Percentiles rank a stretch among this genome's conserved stretches.
Evolutionary conservation across 2,113 vertebrate species (phyloP).

Genomic region (Delphinus delphis): DNA sequence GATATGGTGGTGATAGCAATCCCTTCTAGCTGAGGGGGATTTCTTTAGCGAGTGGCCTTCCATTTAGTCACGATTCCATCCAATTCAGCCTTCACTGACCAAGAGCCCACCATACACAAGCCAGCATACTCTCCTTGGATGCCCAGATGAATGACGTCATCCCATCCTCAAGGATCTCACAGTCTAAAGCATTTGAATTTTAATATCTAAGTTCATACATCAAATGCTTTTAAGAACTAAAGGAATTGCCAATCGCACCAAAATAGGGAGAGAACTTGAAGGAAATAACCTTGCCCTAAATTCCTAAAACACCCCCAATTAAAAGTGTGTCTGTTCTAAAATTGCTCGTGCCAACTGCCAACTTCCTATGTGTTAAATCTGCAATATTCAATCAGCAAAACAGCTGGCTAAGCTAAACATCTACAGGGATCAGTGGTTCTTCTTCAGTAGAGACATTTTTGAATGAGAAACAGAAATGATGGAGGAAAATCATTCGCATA

Average conservation of each 20-base stretch:
- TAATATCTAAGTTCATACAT: neutral
- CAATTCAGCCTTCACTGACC: neutral
- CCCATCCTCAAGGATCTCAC: neutral
- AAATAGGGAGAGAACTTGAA: neutral
- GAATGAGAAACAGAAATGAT: slow-evolving; percentile 19
- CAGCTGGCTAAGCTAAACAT: slow-evolving; percentile 7
- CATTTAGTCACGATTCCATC: neutral
- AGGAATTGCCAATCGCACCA: neutral
- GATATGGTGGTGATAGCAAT: neutral
- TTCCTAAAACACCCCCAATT: neutral
- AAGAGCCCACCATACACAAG: neutral
- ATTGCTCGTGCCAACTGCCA: neutral
- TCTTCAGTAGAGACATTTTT: neutral
- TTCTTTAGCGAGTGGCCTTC: neutral
- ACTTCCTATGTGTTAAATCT: slow-evolving; percentile 7
- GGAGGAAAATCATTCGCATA: neutral
- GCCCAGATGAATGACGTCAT: neutral
- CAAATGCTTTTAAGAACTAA: neutral
- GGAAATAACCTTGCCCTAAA: neutral
- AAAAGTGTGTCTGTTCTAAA: slow-evolving; percentile 33
- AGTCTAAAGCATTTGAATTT: neutral
- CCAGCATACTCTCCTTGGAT: neutral
- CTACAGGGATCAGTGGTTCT: neutral
- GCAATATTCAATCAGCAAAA: slow-evolving; percentile 13
- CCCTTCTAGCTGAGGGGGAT: neutral